These are phyloP conservation scores for Colaptes auratus DNA, from an alignment of 2,113 vertebrate species.

Conservation along the genomic window DNA sequence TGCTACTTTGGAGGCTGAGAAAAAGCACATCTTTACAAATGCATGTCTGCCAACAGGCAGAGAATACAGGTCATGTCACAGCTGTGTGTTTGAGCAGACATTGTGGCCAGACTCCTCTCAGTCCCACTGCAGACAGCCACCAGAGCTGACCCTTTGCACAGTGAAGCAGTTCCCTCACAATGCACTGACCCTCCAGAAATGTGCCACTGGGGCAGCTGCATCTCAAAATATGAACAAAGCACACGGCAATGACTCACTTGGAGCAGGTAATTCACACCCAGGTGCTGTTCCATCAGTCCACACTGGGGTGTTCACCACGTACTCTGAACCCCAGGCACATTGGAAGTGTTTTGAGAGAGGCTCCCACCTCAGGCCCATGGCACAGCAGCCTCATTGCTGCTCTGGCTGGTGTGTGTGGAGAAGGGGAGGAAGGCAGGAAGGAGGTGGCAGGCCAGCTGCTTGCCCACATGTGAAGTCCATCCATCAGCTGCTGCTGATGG, in stretches of 20 bases:
- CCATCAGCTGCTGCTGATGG: not conserved
- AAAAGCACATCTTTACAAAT: not conserved
- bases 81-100: not conserved
- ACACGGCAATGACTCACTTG: not conserved
- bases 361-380: not conserved
- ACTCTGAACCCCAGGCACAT: not conserved
- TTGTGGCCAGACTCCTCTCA: not conserved
- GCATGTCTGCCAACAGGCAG: not conserved
- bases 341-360: not conserved
- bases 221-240: not conserved
- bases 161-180: not conserved
- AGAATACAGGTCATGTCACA: not conserved
- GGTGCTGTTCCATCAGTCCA: not conserved
- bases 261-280: not conserved
- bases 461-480: fast-evolving
- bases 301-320: not conserved
- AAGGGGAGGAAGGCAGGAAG: conserved; percentile 39
- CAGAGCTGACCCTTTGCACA: not conserved
- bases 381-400: not conserved
- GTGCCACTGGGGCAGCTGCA: not conserved
- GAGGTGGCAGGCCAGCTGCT: conserved; percentile 35
- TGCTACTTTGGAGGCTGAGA: not conserved
- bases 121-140: not conserved
- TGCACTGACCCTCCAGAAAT: not conserved
- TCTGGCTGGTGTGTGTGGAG: not conserved